phyloP scores from a whole-genome alignment of 2,113 vertebrate species.

The Dipodomys stephensi region DNA sequence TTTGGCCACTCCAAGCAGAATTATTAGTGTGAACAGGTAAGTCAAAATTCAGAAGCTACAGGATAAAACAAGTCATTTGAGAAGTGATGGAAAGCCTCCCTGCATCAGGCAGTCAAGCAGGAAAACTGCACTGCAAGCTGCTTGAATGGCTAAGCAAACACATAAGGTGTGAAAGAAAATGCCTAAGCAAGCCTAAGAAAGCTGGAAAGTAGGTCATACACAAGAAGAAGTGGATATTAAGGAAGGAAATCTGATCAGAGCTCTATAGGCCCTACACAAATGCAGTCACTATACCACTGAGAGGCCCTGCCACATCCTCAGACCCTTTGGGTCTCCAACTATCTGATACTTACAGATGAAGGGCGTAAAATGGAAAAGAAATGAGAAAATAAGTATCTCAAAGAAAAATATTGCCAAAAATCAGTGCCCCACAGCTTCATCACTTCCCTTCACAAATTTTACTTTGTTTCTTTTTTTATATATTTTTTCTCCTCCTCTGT shows the following conservation, averaged over 20 bases:
- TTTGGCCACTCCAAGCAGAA: not conserved
- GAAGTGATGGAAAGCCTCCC: not conserved
- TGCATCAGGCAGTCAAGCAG: not conserved
- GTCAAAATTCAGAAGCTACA: constrained; percentile 12
- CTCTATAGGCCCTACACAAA: not conserved
- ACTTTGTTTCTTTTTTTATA: not conserved
- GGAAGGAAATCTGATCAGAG: not conserved
- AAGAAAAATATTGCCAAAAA: not conserved
- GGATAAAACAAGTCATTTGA: not conserved
- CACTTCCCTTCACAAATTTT: not conserved
- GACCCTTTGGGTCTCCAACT: not conserved
- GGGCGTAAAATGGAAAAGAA: not conserved
- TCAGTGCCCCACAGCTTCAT: not conserved
- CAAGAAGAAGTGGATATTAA: not conserved
- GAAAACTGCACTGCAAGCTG: not conserved
- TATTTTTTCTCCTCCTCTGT: no score
- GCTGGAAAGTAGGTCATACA: not conserved
- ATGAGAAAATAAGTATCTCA: not conserved
- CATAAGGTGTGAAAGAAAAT: not conserved
- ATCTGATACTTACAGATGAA: not conserved
- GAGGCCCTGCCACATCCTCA: no score
- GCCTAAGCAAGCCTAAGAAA: not conserved
- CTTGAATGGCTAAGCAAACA: not conserved
- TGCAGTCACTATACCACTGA: not conserved
- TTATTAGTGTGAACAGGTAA: not conserved